These are phyloP conservation scores for Anoplophora glabripennis DNA, from an alignment of 1,140 invertebrate genomes.

Conservation along the genomic window DNA sequence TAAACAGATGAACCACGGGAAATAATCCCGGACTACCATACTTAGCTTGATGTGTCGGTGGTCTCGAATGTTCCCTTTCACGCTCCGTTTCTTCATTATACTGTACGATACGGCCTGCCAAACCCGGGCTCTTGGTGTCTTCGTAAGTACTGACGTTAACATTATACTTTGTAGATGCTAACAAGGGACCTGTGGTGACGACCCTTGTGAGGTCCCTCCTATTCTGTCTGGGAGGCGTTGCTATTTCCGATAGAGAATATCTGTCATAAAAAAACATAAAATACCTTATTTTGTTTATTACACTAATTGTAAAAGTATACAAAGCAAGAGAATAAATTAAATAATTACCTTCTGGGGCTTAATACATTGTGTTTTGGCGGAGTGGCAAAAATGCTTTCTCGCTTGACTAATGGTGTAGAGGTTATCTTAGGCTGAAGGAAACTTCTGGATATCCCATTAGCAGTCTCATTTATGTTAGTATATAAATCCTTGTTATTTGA, in stretches of 20 bases:
- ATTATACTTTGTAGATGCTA: slow-evolving; percentile 36
- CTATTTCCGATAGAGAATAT: slow-evolving; percentile 35
- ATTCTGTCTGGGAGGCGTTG: slow-evolving; percentile 16
- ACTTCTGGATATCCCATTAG: slow-evolving; percentile 4
- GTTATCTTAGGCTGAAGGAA: slow-evolving; percentile 26
- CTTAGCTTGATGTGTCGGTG: slow-evolving; percentile 33
- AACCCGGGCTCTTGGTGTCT: slow-evolving; percentile 51
- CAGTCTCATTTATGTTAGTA: background rate
- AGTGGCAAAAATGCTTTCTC: slow-evolving; percentile 14
- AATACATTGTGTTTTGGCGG: slow-evolving; percentile 19
- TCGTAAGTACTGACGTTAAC: slow-evolving; percentile 44
- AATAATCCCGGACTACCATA: slow-evolving; percentile 46
- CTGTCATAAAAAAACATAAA: slow-evolving; percentile 8
- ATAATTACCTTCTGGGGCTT: slow-evolving; percentile 27
- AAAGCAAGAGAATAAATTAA: background rate
- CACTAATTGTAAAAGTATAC: background rate
- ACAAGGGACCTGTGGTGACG: slow-evolving; percentile 34
- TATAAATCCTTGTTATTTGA: background rate
- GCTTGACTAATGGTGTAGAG: slow-evolving; percentile 27
- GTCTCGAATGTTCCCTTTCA: slow-evolving; percentile 8
- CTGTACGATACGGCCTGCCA: slow-evolving; percentile 48
- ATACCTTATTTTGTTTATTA: background rate
- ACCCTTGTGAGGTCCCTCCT: slow-evolving; percentile 1
- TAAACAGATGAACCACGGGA: slow-evolving; percentile 42
- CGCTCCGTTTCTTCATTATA: slow-evolving; percentile 46